Evolutionary conservation across 2,888 invertebrate genomes (phyloP).

Genomic region (Caradrina clavipalpis): DNA sequence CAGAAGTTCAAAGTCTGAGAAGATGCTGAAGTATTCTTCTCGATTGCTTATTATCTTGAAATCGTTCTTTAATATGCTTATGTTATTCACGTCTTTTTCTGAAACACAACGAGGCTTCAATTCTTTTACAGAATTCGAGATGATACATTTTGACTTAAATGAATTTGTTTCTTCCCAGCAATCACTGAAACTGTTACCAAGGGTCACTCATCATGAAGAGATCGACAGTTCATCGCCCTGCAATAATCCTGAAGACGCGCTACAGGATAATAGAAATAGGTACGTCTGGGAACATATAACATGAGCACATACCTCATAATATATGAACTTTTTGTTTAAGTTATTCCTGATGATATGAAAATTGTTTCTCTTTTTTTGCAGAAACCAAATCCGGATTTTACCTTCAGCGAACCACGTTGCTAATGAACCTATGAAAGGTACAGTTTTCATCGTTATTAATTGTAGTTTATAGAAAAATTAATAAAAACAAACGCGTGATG

Average conservation of each 20-base stretch:
- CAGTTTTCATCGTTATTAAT: neutral
- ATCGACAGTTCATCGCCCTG: slow-evolving; percentile 22
- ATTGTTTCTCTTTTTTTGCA: slow-evolving; percentile 54
- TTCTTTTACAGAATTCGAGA: too few relatives aligned
- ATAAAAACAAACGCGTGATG: too few relatives aligned
- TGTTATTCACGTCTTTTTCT: too few relatives aligned
- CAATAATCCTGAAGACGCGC: slow-evolving; percentile 44
- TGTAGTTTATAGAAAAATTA: too few relatives aligned
- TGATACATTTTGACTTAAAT: neutral
- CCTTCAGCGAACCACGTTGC: slow-evolving; percentile 62
- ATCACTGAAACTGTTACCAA: slow-evolving; percentile 60
- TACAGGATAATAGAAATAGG: slow-evolving; percentile 38
- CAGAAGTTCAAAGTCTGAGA: too few relatives aligned
- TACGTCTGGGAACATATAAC: neutral
- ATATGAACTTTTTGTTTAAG: neutral
- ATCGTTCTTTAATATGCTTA: too few relatives aligned
- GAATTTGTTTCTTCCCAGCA: slow-evolving; percentile 54
- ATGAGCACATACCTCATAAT: neutral
- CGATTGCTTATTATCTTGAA: too few relatives aligned
- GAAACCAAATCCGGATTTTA: slow-evolving; percentile 63
- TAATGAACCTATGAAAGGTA: slow-evolving; percentile 75
- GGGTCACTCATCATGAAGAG: slow-evolving; percentile 53
- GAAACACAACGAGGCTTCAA: too few relatives aligned
- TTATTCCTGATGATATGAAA: too few relatives aligned
- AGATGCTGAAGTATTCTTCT: too few relatives aligned